These are phyloP conservation scores for Hylia prasina DNA, from an alignment of 2,113 vertebrate species.

Conservation along the genomic window DNA sequence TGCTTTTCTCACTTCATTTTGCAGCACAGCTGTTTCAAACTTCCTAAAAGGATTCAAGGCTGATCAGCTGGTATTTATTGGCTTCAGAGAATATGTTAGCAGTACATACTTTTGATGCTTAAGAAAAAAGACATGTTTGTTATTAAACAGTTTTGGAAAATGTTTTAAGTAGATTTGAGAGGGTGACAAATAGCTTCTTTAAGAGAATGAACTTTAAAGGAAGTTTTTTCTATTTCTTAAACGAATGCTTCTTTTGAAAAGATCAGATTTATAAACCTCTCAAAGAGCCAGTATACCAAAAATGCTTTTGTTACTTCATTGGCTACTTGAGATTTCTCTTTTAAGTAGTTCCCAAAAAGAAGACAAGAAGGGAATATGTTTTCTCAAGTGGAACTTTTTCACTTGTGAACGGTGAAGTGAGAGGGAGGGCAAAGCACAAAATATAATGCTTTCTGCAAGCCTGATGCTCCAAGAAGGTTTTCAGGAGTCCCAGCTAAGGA, in stretches of 20 bases:
- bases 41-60: conserved; percentile 20
- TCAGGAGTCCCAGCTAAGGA: not conserved
- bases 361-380: conserved; percentile 14
- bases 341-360: conserved; percentile 10
- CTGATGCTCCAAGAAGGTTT: not conserved
- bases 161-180: conserved; percentile 5
- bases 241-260: conserved; percentile 48
- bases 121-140: conserved; percentile 18
- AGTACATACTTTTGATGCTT: conserved; percentile 4
- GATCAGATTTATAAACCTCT: not conserved
- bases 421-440: not conserved
- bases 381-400: not conserved
- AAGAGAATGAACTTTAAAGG: conserved; percentile 29
- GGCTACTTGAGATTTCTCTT: conserved; percentile 14
- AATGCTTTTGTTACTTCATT: conserved; percentile 24
- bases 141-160: conserved; percentile 34
- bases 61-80: conserved; percentile 52
- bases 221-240: conserved; percentile 1
- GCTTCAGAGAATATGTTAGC: not conserved
- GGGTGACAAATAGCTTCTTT: conserved; percentile 13
- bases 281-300: not conserved
- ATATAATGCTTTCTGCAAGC: not conserved
- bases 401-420: not conserved
- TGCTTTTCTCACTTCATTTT: conserved; percentile 44
- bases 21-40: conserved; percentile 42